Percentiles rank a stretch among this genome's conserved stretches.
These are phyloP conservation scores for Syngnathus rostellatus DNA, from an alignment of 2,797 vertebrate species.

Conservation along the genomic window DNA sequence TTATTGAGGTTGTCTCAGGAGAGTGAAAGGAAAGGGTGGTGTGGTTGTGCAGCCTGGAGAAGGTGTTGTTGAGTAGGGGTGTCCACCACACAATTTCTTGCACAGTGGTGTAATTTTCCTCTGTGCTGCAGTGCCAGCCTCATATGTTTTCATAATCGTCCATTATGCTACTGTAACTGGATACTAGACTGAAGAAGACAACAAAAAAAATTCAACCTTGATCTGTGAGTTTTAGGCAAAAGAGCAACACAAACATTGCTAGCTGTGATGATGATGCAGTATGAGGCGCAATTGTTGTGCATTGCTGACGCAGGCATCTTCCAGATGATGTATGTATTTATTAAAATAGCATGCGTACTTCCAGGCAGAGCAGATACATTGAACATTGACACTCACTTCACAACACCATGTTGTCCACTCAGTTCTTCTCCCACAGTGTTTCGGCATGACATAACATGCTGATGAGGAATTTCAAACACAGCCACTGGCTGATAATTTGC, in stretches of 20 bases:
- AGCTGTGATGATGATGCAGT: neutral
- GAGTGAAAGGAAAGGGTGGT: constrained; percentile 27
- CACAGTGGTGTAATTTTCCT: constrained; percentile 36
- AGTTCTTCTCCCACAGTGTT: neutral
- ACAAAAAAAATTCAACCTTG: neutral
- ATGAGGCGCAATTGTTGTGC: neutral
- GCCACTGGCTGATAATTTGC: neutral
- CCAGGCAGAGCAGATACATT: neutral
- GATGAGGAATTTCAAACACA: constrained; percentile 1
- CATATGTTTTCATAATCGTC: constrained; percentile 46
- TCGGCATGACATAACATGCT: neutral
- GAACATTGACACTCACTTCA: neutral
- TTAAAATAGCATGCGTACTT: neutral
- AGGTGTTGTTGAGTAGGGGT: constrained; percentile 25
- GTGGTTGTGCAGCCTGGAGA: constrained; percentile 23
- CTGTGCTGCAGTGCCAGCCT: constrained; percentile 34
- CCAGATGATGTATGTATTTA: neutral
- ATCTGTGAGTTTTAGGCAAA: neutral
- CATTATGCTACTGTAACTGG: constrained; percentile 23
- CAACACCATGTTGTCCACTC: neutral
- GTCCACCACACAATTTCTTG: constrained; percentile 12
- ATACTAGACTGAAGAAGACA: constrained; percentile 9
- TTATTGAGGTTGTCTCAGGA: constrained; percentile 45
- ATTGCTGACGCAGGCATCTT: neutral
- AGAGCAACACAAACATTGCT: neutral